Conservation (phyloP, 2,113 vertebrate genomes). For the Planiliza haematocheilus region DNA sequence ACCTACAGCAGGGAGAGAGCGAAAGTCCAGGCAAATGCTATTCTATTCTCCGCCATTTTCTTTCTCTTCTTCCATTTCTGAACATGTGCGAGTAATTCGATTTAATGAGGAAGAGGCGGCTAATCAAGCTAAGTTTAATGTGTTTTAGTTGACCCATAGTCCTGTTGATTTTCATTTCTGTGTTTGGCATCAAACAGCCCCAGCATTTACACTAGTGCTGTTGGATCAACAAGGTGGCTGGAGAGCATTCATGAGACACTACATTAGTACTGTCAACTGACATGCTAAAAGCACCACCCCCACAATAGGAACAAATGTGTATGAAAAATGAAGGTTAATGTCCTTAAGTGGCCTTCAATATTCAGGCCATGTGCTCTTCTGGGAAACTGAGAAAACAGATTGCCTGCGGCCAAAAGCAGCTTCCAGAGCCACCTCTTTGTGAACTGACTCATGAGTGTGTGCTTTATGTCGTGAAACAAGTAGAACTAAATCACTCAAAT, state of each 20-base stretch:
- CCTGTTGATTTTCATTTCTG: no score
- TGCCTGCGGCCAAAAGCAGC: conserved; percentile 21
- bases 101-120: not conserved
- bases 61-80: not conserved
- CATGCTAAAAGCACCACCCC: no score
- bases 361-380: not conserved
- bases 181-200: no score
- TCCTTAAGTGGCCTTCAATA: not conserved
- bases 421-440: not conserved
- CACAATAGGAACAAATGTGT: not conserved
- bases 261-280: not conserved
- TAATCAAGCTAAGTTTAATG: not conserved
- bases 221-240: not conserved
- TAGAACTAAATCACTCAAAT: not conserved
- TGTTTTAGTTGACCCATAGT: not conserved
- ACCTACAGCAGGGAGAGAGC: conserved; percentile 74
- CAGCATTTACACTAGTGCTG: not conserved
- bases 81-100: not conserved
- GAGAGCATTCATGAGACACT: not conserved
- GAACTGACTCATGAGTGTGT: not conserved
- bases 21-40: conserved; percentile 6
- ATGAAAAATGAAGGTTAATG: conserved; percentile 3
- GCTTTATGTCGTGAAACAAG: conserved; percentile 9
- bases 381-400: not conserved
- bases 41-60: not conserved